Conservation (phyloP, 2,113 vertebrate genomes). For the Gallinago media region DNA sequence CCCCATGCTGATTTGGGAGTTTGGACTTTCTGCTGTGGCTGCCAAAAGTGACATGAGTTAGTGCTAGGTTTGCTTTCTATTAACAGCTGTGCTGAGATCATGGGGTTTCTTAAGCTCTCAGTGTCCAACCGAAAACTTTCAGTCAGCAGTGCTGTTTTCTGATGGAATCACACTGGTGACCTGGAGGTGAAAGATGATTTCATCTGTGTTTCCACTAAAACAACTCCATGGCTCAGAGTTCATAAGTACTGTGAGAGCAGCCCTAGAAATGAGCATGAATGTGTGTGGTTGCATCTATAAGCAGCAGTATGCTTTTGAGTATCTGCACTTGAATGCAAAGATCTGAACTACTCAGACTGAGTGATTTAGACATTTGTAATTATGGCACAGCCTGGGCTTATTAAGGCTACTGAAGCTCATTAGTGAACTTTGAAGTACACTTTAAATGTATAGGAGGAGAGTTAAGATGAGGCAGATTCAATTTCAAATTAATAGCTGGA, state of each 20-base stretch:
- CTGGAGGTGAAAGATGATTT: constrained; percentile 61
- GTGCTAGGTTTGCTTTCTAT: constrained; percentile 61
- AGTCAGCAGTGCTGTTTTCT: constrained; percentile 56
- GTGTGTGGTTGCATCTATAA: not conserved
- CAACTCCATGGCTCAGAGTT: constrained; percentile 6
- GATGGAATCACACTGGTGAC: constrained; percentile 46
- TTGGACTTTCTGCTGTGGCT: constrained; percentile 49
- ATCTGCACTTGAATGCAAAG: not conserved
- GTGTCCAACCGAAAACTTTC: not conserved
- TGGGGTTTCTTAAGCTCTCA: constrained; percentile 64
- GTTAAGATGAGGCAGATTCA: not conserved
- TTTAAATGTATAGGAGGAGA: not conserved
- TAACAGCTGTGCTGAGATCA: constrained; percentile 65
- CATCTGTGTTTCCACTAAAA: constrained; percentile 51
- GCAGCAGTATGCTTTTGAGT: not conserved
- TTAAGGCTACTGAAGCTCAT: not conserved
- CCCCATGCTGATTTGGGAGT: constrained; percentile 52
- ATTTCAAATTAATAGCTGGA: constrained; percentile 15
- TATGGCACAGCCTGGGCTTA: not conserved
- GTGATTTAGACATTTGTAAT: constrained; percentile 8
- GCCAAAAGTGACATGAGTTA: constrained; percentile 61
- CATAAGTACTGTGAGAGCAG: not conserved
- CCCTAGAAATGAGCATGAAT: not conserved
- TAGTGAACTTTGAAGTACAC: not conserved
- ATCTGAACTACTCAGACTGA: not conserved